Percentiles rank a stretch among this genome's conserved stretches.
These are phyloP conservation scores for Eupithecia insigniata DNA, from an alignment of 2,888 invertebrate genomes.

Conservation along the genomic window DNA sequence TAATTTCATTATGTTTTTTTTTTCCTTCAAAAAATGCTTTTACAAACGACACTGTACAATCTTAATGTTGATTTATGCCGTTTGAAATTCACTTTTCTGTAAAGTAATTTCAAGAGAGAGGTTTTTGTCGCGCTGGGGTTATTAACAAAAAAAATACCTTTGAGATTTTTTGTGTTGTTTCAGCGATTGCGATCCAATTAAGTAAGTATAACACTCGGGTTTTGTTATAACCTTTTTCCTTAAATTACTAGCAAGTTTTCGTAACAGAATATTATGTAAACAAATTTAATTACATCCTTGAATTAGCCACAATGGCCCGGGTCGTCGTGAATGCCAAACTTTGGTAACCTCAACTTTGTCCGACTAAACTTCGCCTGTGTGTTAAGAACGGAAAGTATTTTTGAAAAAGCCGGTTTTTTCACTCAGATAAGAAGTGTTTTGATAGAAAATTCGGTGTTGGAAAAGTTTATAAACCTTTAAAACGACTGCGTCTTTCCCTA, in stretches of 20 bases:
- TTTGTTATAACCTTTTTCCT: conserved; percentile 47
- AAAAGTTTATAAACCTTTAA: conserved; percentile 24
- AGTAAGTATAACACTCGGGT: conserved; percentile 38
- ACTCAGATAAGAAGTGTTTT: conserved; percentile 57
- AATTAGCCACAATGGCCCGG: conserved; percentile 79
- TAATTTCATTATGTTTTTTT: conserved; percentile 76
- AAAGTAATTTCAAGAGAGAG: conserved; percentile 56
- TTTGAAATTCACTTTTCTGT: conserved; percentile 64
- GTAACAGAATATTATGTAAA: conserved; percentile 74
- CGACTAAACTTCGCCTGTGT: conserved; percentile 63
- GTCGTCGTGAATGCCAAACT: conserved; percentile 73
- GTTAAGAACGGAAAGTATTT: conserved; percentile 65
- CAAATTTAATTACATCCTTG: conserved; percentile 80
- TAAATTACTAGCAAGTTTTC: conserved; percentile 62
- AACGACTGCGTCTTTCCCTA: background rate
- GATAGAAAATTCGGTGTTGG: conserved; percentile 25
- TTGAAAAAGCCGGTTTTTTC: conserved; percentile 58
- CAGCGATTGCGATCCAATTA: conserved; percentile 33
- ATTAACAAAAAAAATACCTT: conserved; percentile 32
- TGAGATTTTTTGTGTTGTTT: conserved; percentile 34
- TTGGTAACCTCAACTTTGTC: conserved; percentile 72
- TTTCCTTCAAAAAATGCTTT: conserved; percentile 65
- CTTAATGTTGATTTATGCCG: conserved; percentile 69
- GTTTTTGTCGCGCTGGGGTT: conserved; percentile 44
- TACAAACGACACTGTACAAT: conserved; percentile 69